Evolutionary conservation across 2,888 invertebrate species (phyloP), one percentile per base, ranked within the genome.

Genomic region (Diploptera punctata): DNA sequence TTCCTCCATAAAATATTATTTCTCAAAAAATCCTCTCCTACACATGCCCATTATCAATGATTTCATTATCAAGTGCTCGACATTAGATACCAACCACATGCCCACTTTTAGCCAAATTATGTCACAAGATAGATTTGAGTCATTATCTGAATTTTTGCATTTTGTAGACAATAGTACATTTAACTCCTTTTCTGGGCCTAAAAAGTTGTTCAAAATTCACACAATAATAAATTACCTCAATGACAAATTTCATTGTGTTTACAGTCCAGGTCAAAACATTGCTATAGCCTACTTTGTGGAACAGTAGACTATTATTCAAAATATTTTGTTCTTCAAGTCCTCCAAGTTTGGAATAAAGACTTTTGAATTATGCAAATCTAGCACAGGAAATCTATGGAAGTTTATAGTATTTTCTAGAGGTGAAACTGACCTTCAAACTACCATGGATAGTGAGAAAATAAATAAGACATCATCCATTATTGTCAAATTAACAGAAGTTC

Each of bases 281-380:
- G n/a, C 71, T 13, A 67, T 44, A 18, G 60, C 57, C 47, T 31
- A 71, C 61, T 1, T 54, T 71, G 26, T 71, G 49, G 71, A 68
- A 68, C 19, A 31, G 68, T 21, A 26, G 24, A 24, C 31, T 71
- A 10, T 68, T 60, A 1, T 60, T 67, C n/a, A 71, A 67, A 19
- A 26, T 57, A 21, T 67, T 33, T 21, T 24, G 52, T 54, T 57
- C 67, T 68, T 57, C 67, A 67, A 31, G 68, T 57, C n/a, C 43
- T 67, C n/a, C n/a, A n/a, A n/a, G n/a, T n/a, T n/a, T n/a, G n/a
- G n/a, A n/a, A n/a, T n/a, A n/a, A n/a, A n/a, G 33, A 18, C 47
- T 1, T 71, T 38, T 21, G 21, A 71, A 24, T 60, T 71, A 1
- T 68, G 67, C 44, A 44, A 71, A 43, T 67, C 71, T 9, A 47